phyloP scores from a whole-genome alignment of 1,140 invertebrate species.

The Aphaenogaster floridana region DNA sequence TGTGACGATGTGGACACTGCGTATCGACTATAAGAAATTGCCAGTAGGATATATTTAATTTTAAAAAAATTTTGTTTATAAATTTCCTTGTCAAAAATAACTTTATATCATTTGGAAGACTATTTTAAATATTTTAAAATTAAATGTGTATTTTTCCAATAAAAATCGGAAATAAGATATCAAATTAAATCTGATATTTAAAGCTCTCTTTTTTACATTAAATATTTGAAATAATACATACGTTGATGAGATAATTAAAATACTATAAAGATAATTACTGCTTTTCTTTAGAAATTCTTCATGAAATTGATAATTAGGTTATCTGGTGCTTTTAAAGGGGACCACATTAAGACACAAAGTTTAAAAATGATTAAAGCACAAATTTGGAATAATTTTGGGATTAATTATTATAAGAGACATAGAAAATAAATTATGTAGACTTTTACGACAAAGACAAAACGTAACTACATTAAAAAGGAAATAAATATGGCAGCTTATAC shows the following conservation, averaged over 20 bases:
- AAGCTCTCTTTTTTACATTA: background rate
- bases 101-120: background rate
- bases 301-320: background rate
- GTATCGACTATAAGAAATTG: background rate
- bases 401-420: background rate
- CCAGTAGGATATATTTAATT: background rate
- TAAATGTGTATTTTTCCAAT: background rate
- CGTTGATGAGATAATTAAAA: background rate
- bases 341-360: background rate
- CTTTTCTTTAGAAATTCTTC: background rate
- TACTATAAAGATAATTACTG: background rate
- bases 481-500: background rate
- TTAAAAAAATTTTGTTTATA: background rate
- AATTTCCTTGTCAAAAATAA: background rate
- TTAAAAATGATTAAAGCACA: background rate
- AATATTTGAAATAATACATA: conserved; percentile 1
- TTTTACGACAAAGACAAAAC: background rate
- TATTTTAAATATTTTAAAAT: background rate
- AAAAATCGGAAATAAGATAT: background rate
- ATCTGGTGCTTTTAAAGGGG: background rate
- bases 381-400: background rate
- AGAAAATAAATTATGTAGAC: background rate
- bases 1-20: background rate
- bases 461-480: background rate
- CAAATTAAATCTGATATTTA: background rate